These are phyloP conservation scores for Gasterosteus nipponicus DNA, from an alignment of 2,113 vertebrate genomes.

Conservation along the genomic window DNA sequence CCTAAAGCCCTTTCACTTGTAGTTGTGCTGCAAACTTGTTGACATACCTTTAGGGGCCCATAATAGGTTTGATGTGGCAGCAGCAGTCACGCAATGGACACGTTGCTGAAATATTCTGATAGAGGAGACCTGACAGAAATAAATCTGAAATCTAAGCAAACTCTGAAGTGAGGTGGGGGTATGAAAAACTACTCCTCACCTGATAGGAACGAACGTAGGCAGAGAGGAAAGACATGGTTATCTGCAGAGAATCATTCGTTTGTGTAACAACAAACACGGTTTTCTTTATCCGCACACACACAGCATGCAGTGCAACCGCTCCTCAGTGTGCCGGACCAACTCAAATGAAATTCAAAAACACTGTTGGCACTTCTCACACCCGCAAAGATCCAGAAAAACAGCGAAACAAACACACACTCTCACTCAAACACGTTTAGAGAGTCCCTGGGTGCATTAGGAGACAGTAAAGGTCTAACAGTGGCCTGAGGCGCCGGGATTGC, in stretches of 20 bases:
- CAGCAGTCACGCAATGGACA: constrained; percentile 41
- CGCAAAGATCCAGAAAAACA: constrained; percentile 15
- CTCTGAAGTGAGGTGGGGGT: constrained; percentile 19
- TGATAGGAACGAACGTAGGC: constrained; percentile 49
- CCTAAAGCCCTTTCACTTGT: constrained; percentile 16
- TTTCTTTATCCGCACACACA: constrained; percentile 17
- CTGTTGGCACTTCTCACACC: constrained; percentile 28
- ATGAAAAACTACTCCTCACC: constrained; percentile 4
- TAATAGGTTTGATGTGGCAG: constrained; percentile 42
- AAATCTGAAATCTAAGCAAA: constrained; percentile 32
- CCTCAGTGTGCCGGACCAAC: constrained; percentile 21
- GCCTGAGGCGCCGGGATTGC: constrained; percentile 72
- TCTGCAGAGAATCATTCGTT: constrained; percentile 37
- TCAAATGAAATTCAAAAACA: constrained; percentile 40
- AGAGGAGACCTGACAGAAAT: constrained; percentile 46
- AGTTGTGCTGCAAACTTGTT: constrained; percentile 43
- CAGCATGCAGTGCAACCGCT: constrained; percentile 4
- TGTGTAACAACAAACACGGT: constrained; percentile 24
- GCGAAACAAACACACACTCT: constrained; percentile 14
- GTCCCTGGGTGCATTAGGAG: constrained; percentile 56
- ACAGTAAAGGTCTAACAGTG: constrained; percentile 71
- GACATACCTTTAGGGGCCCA: constrained; percentile 27
- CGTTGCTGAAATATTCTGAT: constrained; percentile 43
- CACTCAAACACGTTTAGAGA: constrained; percentile 17
- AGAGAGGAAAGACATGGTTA: constrained; percentile 34